A percentile compares a stretch with the other conserved stretches of the same genome.
These are phyloP conservation scores for Eupeodes corollae DNA, from an alignment of 1,140 invertebrate genomes.

Conservation along the genomic window DNA sequence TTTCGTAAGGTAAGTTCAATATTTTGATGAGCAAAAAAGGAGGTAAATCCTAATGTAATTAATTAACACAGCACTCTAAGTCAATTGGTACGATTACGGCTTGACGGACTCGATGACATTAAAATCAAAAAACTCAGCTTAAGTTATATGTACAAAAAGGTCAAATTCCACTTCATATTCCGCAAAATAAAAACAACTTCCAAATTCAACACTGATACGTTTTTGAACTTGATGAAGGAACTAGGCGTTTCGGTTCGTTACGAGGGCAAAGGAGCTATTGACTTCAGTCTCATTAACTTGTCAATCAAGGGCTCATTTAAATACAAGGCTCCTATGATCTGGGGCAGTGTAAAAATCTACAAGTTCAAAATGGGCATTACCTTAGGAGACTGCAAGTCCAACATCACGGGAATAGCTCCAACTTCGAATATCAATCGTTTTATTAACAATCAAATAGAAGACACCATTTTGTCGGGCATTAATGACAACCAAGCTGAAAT, in stretches of 20 bases:
- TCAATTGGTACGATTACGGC: constrained; percentile 24
- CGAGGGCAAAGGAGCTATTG: constrained; percentile 22
- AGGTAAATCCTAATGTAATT: no score
- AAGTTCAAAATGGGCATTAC: constrained; percentile 24
- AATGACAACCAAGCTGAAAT: constrained; percentile 23
- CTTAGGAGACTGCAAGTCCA: constrained; percentile 18
- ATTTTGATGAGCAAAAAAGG: not conserved
- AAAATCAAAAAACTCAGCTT: constrained; percentile 26
- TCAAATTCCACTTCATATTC: constrained; percentile 28
- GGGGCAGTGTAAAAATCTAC: constrained; percentile 30
- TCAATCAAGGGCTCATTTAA: constrained; percentile 22
- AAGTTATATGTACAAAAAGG: constrained; percentile 23
- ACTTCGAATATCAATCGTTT: constrained; percentile 22
- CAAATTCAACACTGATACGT: constrained; percentile 26
- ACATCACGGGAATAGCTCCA: constrained; percentile 29
- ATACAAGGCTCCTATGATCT: constrained; percentile 29
- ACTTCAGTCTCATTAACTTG: constrained; percentile 25
- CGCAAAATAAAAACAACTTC: constrained; percentile 23
- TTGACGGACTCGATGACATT: constrained; percentile 28
- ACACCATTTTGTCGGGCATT: constrained; percentile 17
- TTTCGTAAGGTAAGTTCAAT: constrained; percentile 18
- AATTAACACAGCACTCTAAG: constrained; percentile 11
- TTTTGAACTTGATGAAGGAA: constrained; percentile 26
- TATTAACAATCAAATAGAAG: constrained; percentile 28
- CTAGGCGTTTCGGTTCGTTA: constrained; percentile 29